phyloP scores from a whole-genome alignment of 2,888 invertebrate genomes.

The Nephrotoma appendiculata region DNA sequence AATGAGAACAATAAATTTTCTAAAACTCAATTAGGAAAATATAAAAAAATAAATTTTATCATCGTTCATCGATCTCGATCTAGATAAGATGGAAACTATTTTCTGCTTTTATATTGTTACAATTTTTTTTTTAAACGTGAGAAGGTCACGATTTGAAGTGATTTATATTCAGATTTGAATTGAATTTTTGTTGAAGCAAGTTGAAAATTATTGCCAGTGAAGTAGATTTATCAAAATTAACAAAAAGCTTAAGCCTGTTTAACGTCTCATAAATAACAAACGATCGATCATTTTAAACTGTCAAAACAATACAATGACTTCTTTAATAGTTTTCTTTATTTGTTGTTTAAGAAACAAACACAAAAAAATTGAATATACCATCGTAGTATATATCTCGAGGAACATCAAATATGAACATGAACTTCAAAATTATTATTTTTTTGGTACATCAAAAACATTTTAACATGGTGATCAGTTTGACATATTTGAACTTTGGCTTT shows the following conservation, averaged over 20 bases:
- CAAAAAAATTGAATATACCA: neutral
- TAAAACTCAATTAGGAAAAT: neutral
- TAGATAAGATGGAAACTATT: neutral
- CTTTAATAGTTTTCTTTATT: neutral
- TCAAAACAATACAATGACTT: neutral
- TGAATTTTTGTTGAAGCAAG: neutral
- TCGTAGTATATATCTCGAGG: neutral
- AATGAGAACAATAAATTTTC: neutral
- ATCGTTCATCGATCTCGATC: neutral
- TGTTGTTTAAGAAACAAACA: neutral
- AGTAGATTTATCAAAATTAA: neutral
- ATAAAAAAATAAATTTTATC: neutral
- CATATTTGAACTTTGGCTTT: neutral
- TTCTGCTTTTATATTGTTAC: neutral
- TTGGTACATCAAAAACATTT: neutral
- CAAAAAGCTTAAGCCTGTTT: neutral
- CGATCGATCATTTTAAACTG: neutral
- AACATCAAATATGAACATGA: neutral
- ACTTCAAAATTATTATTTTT: neutral
- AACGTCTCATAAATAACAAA: neutral
- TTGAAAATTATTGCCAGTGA: neutral
- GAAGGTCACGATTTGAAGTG: neutral
- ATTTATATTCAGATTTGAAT: neutral
- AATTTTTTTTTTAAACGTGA: neutral
- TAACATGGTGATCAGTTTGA: neutral